Evolutionary conservation across 2,113 vertebrate genomes (phyloP), one percentile per base, ranked within the genome.

Genomic region (Forbesichthys agassizii): DNA sequence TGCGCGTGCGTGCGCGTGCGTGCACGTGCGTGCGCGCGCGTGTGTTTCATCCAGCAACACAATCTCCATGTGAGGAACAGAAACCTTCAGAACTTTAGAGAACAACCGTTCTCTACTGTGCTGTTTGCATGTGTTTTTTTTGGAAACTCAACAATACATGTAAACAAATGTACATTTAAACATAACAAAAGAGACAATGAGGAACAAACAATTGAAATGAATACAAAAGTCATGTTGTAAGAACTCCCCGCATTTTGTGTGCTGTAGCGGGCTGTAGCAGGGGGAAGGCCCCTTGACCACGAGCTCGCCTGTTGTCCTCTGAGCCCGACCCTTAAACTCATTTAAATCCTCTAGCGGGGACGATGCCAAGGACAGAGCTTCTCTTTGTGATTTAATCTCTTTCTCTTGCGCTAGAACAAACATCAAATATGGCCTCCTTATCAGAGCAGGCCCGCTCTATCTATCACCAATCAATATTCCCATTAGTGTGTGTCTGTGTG

Each of bases 321-420:
- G 83, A 84, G 78, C 78, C 79, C 73, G 49, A 84, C 82, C 83
- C 81, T 81, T 85, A 84, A 86, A 88, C 83, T 84, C 82, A 67
- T 66, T 73, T 68, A 84, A 88, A 80, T 80, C 79, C 75, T 81
- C 51, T 57, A 81, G 81, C 84, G 74, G 79, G 80, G 81, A 86
- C 80, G 64, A 68, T 80, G 77, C 82, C 88, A 91, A 91, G 90
- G 90, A 89, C 87, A 52, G 71, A 79, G 84, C 75, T 76, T 81
- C 77, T 86, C 80, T 88, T 87, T 87, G 88, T 90, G 90, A 91
- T 91, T 86, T 88, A 85, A 88, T 89, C 88, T 91, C 82, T 74
- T 27, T 59, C 60, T 62, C 46, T 61, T 7, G 6, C 60, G 66
- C 73, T 33, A 82, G 81, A 85, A 73, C 90, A 91, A 88, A 91